These are phyloP conservation scores for Cromileptes altivelis DNA, from an alignment of 2,113 vertebrate species.

Conservation along the genomic window DNA sequence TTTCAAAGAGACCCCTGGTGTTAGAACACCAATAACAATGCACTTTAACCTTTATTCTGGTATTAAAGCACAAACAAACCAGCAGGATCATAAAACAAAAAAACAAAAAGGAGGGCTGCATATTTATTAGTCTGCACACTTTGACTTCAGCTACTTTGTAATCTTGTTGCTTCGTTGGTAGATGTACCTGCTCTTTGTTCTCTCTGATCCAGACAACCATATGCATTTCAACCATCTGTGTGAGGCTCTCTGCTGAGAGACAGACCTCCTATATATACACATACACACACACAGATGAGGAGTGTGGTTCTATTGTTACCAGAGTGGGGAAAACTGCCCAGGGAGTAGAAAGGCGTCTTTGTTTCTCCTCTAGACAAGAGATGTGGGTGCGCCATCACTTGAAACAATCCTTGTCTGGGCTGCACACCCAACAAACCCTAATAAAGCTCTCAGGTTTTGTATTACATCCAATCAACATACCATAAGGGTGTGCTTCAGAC, in stretches of 20 bases:
- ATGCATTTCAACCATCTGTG: slow-evolving; percentile 16
- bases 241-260: slow-evolving; percentile 21
- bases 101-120: background rate
- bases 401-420: slow-evolving; percentile 65
- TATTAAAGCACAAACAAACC: slow-evolving; percentile 16
- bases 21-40: slow-evolving; percentile 14
- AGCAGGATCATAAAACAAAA: background rate
- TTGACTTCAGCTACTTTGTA: background rate
- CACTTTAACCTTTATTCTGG: slow-evolving; percentile 29
- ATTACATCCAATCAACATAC: slow-evolving; percentile 65
- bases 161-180: background rate
- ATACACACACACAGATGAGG: slow-evolving; percentile 5
- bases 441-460: slow-evolving; percentile 71
- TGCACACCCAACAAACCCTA: slow-evolving; percentile 53
- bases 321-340: slow-evolving; percentile 43
- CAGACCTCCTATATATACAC: background rate
- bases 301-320: slow-evolving; percentile 54
- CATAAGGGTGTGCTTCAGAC: slow-evolving; percentile 59
- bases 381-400: slow-evolving; percentile 59
- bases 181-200: background rate
- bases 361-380: slow-evolving; percentile 66
- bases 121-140: background rate
- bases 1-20: slow-evolving; percentile 13
- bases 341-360: slow-evolving; percentile 66
- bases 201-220: background rate